Evolutionary conservation across 2,113 vertebrate species (phyloP).

Genomic region (Ptilonorhynchus violaceus): DNA sequence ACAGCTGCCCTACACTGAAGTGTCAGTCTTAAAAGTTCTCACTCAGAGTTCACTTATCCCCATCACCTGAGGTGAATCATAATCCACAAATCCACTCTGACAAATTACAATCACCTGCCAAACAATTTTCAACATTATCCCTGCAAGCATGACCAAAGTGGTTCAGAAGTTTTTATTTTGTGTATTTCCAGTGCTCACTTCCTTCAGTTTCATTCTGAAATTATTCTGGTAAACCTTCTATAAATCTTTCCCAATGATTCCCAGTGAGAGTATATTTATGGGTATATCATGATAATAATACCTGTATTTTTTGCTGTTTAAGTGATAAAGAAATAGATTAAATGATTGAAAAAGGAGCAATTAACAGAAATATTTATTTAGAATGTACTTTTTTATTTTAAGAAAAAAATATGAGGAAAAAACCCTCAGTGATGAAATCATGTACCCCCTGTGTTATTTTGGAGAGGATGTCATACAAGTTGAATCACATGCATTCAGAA

Average conservation of each 20-base stretch:
- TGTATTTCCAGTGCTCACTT: not conserved
- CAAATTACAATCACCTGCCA: not conserved
- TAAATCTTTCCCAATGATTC: not conserved
- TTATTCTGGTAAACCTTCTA: not conserved
- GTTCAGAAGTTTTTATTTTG: not conserved
- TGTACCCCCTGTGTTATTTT: not conserved
- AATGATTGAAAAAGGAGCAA: not conserved
- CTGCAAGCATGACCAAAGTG: not conserved
- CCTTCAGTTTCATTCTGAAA: not conserved
- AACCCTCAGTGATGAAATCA: not conserved
- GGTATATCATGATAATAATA: not conserved
- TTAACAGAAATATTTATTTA: not conserved
- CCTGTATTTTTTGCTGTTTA: not conserved
- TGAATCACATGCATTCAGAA: not conserved
- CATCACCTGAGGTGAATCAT: not conserved
- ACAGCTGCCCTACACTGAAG: not conserved
- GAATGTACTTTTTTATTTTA: not conserved
- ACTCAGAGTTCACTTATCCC: not conserved
- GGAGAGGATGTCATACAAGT: not conserved
- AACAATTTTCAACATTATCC: not conserved
- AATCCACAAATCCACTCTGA: not conserved
- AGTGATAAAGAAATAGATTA: not conserved
- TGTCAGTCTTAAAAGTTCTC: not conserved
- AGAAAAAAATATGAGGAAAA: not conserved
- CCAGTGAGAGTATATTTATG: not conserved